A percentile compares a stretch with the other conserved stretches of the same genome.
Evolutionary conservation across 2,113 vertebrate genomes (phyloP).

Genomic region (Numida meleagris): DNA sequence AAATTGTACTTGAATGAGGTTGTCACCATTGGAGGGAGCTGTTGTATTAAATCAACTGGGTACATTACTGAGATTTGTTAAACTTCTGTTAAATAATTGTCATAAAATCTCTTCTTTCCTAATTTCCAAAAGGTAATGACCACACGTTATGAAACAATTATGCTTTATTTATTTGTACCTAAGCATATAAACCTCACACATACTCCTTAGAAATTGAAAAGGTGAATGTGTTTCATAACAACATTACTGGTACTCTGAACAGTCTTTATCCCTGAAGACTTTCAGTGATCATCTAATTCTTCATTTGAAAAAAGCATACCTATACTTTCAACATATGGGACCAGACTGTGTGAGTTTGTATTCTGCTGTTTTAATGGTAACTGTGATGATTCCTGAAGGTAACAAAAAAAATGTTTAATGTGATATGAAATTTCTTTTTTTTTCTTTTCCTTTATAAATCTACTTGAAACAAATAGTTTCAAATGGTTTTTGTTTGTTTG

Average conservation of each 20-base stretch:
- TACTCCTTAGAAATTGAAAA: neutral
- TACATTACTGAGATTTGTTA: neutral
- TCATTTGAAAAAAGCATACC: neutral
- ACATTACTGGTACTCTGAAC: neutral
- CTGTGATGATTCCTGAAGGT: fast-evolving
- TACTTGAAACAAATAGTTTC: neutral
- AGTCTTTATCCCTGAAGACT: neutral
- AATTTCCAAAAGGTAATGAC: neutral
- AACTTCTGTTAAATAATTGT: neutral
- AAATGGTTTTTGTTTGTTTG: no score
- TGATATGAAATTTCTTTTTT: neutral
- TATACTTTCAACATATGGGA: neutral
- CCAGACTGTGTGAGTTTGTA: neutral
- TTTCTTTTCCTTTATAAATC: neutral
- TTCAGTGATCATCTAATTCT: neutral
- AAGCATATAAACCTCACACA: neutral
- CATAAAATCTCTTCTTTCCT: neutral
- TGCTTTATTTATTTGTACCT: neutral
- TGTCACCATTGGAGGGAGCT: constrained; percentile 40
- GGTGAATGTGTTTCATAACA: neutral
- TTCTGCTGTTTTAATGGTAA: neutral
- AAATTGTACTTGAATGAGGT: no score
- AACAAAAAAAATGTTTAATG: neutral
- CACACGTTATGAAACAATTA: neutral
- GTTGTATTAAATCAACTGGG: neutral